Percentiles rank a stretch among this genome's conserved stretches.
Evolutionary conservation across 2,888 invertebrate genomes (phyloP).

Genomic region (Cantharis nigra): DNA sequence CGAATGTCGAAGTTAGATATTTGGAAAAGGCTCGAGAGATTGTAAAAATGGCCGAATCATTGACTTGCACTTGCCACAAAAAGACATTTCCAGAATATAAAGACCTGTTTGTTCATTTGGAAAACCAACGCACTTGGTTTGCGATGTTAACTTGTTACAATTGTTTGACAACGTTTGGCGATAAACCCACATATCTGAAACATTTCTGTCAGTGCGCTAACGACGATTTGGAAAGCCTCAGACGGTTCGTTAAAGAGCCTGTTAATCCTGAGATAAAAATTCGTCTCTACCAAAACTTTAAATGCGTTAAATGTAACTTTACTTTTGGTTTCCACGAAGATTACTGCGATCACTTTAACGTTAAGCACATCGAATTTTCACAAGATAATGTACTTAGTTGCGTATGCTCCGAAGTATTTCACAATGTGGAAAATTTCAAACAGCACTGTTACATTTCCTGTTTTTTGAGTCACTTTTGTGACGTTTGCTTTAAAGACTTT

Average conservation of each 20-base stretch:
- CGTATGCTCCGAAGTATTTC: slow-evolving; percentile 44
- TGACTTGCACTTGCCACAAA: slow-evolving; percentile 51
- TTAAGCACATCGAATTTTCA: slow-evolving; percentile 41
- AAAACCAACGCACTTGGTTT: slow-evolving; percentile 54
- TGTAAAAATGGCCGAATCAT: slow-evolving; percentile 47
- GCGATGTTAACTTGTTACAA: slow-evolving; percentile 67
- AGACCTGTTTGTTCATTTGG: slow-evolving; percentile 48
- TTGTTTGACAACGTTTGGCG: slow-evolving; percentile 63
- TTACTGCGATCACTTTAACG: slow-evolving; percentile 49
- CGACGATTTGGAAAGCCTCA: slow-evolving; percentile 43
- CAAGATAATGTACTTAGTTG: slow-evolving; percentile 41
- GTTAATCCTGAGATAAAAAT: slow-evolving; percentile 48
- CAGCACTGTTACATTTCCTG: slow-evolving; percentile 48
- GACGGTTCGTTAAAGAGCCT: slow-evolving; percentile 45
- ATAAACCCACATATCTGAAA: slow-evolving; percentile 47
- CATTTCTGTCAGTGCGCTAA: slow-evolving; percentile 46
- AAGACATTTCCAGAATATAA: slow-evolving; percentile 45
- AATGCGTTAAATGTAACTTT: slow-evolving; percentile 49
- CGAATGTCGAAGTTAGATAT: slow-evolving; percentile 50
- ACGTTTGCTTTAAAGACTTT: slow-evolving; percentile 49
- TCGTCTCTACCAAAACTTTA: slow-evolving; percentile 51
- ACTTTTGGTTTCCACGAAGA: slow-evolving; percentile 51
- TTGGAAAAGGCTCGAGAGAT: slow-evolving; percentile 51
- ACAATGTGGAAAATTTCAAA: slow-evolving; percentile 47
- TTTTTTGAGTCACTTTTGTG: slow-evolving; percentile 50